Conservation (phyloP, 2,797 vertebrate species). For the Paguma larvata region DNA sequence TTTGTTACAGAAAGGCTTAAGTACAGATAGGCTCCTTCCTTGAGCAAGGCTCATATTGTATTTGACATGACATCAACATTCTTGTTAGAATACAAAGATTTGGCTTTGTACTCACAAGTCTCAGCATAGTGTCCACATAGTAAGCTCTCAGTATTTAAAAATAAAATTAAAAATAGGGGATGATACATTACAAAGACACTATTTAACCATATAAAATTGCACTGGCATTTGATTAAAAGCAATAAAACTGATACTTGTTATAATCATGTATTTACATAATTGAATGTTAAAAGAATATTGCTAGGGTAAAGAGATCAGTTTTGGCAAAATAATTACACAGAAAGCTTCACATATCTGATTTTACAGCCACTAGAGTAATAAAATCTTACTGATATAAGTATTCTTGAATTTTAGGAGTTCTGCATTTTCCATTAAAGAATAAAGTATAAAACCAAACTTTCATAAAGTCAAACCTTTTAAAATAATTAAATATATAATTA, state of each 20-base stretch:
- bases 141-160: neutral
- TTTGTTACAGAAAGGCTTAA: neutral
- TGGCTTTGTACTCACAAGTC: neutral
- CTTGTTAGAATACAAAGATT: neutral
- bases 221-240: slow-evolving; percentile 27
- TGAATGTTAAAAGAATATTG: slow-evolving; percentile 18
- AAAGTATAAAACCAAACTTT: neutral
- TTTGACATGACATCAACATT: neutral
- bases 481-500: slow-evolving; percentile 30
- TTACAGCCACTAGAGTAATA: neutral
- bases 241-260: neutral
- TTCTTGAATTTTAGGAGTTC: slow-evolving; percentile 22
- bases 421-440: slow-evolving; percentile 3
- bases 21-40: neutral
- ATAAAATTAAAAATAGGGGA: slow-evolving; percentile 6
- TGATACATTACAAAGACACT: slow-evolving; percentile 24
- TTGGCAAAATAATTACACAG: slow-evolving; percentile 1
- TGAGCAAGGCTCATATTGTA: neutral
- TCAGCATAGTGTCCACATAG: neutral
- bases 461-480: slow-evolving; percentile 13
- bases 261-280: neutral
- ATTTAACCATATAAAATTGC: neutral
- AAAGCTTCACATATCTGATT: neutral
- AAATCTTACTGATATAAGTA: neutral
- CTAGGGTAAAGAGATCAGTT: neutral